Base-by-base conservation (phyloP, 2,888 invertebrate species). In the Stegophylla sp. region DNA sequence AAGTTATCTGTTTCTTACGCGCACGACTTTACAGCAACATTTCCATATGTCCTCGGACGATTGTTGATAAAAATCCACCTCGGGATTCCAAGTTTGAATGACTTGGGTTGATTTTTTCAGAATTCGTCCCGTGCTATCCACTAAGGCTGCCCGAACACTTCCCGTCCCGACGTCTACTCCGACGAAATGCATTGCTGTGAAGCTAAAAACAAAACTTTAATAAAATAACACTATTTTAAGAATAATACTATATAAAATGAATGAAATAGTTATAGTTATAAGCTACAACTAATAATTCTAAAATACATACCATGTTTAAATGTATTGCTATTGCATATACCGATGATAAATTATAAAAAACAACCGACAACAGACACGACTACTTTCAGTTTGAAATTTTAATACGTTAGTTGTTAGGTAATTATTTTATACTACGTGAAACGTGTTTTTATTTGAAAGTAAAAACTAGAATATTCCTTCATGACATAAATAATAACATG, bases 111-210 rank as follows among this genome's bases (percentile, higher is more conserved):
- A 88, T 64, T 89, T 88, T 83, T 90, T 89, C 9, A 91, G 83
- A 48, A 95, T 89, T 85, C 90, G 90, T 2, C 97, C 96, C 76
- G 88, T 86, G 9, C 88, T 87, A 76, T 90, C 69, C 5, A 96
- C 92, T 51, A 97, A 87, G 4, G 94, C 96, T 10, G 94, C 96
- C 83, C 98, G 89, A 0, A 91, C 95, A 88, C 97, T 96, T 17
- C 93, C 93, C 1, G 96, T 96, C 7, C 98, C 98, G 56, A 97
- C 96, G 88, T 98, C 98, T 15, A 97, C 94, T 82, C 95, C 95
- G 85, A 95, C 73, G 13, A 81, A 69, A 43, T 83, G 82, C 51
- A 28, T 59, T 10, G 17, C 23, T 2, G 5, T 73, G n/a, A n/a
- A n/a, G n/a, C n/a, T n/a, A n/a, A n/a, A 23, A 23, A 23, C 7